Conservation (phyloP, 2,797 vertebrate genomes). For the Anas capensis region DNA sequence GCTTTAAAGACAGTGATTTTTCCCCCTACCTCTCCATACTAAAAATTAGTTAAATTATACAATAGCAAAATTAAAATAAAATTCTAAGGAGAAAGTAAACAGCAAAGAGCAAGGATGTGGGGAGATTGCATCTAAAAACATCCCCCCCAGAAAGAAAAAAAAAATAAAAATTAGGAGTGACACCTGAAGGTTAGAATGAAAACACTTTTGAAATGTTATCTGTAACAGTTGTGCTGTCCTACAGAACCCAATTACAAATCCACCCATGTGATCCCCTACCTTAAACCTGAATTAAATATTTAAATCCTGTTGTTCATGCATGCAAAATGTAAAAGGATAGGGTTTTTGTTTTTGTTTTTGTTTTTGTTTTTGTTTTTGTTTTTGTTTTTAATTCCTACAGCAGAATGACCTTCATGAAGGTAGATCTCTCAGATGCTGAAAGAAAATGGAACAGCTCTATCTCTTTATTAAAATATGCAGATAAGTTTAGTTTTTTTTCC, state of each 20-base stretch:
- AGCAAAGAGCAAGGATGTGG: neutral
- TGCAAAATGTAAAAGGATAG: neutral
- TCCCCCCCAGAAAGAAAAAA: neutral
- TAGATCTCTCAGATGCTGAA: neutral
- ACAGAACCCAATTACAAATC: neutral
- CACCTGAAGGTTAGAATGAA: neutral
- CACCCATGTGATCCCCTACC: neutral
- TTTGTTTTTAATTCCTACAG: neutral
- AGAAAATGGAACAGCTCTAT: neutral
- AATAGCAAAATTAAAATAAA: neutral
- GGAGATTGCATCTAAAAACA: neutral
- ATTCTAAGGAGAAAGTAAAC: neutral
- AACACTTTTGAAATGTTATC: neutral
- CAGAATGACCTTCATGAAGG: neutral
- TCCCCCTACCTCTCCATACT: neutral
- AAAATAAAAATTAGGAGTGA: neutral
- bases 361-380: too few relatives aligned
- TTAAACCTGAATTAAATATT: neutral
- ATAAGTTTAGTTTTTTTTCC: neutral
- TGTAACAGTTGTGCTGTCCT: neutral
- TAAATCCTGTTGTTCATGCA: neutral
- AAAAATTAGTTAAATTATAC: neutral
- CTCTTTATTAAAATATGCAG: slow-evolving; percentile 4
- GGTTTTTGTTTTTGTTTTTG: too few relatives aligned
- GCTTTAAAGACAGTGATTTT: neutral